Percentiles rank a stretch among this genome's conserved stretches.
phyloP scores from a whole-genome alignment of 2,113 vertebrate genomes.

The Erythrocercus mccallii region DNA sequence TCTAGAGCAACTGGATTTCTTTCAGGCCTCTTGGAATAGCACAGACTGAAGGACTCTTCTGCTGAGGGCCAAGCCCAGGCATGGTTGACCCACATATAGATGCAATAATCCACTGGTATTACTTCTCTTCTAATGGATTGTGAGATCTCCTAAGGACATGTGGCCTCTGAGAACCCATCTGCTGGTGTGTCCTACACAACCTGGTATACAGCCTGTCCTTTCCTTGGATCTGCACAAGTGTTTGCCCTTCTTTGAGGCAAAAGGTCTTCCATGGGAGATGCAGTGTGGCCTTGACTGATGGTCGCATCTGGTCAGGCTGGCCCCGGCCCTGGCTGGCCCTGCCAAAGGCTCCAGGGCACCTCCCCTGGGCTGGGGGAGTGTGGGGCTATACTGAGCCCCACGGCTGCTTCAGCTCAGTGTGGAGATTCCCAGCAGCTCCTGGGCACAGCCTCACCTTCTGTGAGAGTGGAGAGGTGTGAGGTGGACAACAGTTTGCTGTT shows the following conservation, averaged over 20 bases:
- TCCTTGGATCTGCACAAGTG: neutral
- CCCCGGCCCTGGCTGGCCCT: neutral
- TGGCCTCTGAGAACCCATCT: neutral
- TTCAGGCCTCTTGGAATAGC: neutral
- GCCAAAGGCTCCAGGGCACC: neutral
- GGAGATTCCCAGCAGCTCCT: neutral
- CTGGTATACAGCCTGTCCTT: neutral
- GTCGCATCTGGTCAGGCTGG: slow-evolving; percentile 19
- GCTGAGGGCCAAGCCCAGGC: neutral
- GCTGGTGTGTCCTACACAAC: neutral
- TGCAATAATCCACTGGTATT: neutral
- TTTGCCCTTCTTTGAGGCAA: neutral
- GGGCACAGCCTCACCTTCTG: neutral
- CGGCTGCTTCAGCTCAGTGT: neutral
- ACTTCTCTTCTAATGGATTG: neutral
- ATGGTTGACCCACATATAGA: neutral
- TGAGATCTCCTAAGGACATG: neutral
- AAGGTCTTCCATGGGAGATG: neutral
- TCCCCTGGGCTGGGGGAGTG: neutral
- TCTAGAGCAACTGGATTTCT: neutral
- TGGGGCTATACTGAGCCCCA: neutral
- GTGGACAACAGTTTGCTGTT: neutral
- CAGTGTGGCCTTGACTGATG: neutral
- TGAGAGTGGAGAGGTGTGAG: neutral
- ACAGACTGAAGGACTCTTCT: neutral